Evolutionary conservation across 2,888 invertebrate species (phyloP), one percentile per base, ranked within the genome.

Genomic region (Sepiola atlantica): DNA sequence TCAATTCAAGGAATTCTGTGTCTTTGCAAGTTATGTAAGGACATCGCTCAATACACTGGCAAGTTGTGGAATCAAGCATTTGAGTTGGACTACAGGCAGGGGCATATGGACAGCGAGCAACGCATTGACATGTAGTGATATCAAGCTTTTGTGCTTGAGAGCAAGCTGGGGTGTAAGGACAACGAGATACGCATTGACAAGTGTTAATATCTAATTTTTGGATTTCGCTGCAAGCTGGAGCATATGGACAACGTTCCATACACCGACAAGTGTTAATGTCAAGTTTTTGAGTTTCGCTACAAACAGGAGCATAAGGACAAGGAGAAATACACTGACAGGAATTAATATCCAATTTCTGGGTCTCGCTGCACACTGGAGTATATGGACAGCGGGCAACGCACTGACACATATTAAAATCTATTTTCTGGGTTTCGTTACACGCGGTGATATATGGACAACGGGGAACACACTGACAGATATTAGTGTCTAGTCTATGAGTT

Each of bases 21-120:
- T 21, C 54, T 28, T 32, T 8, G 28, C 92, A 92, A 6, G 55
- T 28, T 24, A 45, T 6, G 28, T 92, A 92, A 18, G n/a, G 28
- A 28, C 92, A 92, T 54, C 55, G 45, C 45, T 54, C 55, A 55
- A 55, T 20, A 55, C 92, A 92, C 54, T 92, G 92, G 55, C 92
- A 92, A 18, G 92, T 55, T 14, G 55, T 28, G 24, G n/a, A 4
- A 54, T 92, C n/a, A 55, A 92, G 20, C 55, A 24, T 35, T 55
- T 92, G 92, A 8, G 14, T 35, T 18, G 54, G 28, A n/a, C 28
- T 55, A n/a, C 92, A 92, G 6, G 24, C 6, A 3, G n/a, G 21
- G 2, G 32, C 28, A 55, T 54, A 55, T 18, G 45, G 55, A 55
- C 92, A 92, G 28, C 55, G 92, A 21, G 92, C 12, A 0, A 55